These are phyloP conservation scores for Poecilia latipinna DNA, from an alignment of 2,113 vertebrate species.

Conservation along the genomic window DNA sequence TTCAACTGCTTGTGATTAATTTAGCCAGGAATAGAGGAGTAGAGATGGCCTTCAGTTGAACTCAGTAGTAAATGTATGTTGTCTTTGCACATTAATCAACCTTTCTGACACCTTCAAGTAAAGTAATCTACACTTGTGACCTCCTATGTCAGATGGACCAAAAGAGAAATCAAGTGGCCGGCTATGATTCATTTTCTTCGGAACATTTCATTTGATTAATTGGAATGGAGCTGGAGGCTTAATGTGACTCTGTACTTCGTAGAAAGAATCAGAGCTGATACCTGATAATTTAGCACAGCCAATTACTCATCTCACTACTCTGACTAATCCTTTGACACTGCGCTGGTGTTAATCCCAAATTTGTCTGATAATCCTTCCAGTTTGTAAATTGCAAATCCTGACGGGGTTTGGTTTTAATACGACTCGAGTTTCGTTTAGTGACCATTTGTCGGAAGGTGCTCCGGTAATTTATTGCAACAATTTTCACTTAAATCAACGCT, in stretches of 20 bases:
- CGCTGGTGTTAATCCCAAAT: constrained; percentile 5
- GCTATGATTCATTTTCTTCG: constrained; percentile 31
- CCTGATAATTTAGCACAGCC: constrained; percentile 19
- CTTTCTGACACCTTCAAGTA: background rate
- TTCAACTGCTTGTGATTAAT: background rate
- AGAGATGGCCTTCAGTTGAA: background rate
- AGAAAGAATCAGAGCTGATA: constrained; percentile 26
- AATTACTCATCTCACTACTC: constrained; percentile 9
- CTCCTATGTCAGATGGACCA: constrained; percentile 12
- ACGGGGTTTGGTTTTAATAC: constrained; percentile 8
- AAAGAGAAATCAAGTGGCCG: constrained; percentile 1
- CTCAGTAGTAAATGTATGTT: background rate
- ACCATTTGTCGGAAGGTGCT: background rate
- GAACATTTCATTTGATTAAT: constrained; percentile 49
- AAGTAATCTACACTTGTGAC: constrained; percentile 10
- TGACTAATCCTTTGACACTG: constrained; percentile 30
- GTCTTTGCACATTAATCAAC: constrained; percentile 1
- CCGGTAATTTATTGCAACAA: background rate
- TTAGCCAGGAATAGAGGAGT: background rate
- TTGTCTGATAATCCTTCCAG: constrained; percentile 21
- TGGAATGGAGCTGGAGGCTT: constrained; percentile 31
- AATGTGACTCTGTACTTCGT: constrained; percentile 33
- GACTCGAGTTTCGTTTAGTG: background rate
- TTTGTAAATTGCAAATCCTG: constrained; percentile 4
- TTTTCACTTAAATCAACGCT: background rate